These are phyloP conservation scores for Myiopsitta monachus DNA, from an alignment of 2,113 vertebrate genomes.

Conservation along the genomic window DNA sequence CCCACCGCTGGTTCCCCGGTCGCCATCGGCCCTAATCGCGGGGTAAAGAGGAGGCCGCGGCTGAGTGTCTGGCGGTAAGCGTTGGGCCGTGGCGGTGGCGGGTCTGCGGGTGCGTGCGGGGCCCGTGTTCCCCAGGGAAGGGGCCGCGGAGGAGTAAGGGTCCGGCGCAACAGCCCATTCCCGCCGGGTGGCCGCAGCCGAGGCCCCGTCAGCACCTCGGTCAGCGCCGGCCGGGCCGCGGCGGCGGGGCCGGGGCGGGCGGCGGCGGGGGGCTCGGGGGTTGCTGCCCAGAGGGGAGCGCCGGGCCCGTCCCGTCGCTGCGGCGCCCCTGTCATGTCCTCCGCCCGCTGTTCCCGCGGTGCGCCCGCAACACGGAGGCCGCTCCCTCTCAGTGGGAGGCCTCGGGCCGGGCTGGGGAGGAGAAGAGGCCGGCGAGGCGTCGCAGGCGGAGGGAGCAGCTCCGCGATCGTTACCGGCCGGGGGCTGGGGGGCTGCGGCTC, in stretches of 20 bases:
- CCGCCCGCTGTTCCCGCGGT: background rate
- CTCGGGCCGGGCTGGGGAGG: background rate
- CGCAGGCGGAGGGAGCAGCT: background rate
- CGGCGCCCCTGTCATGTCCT: background rate
- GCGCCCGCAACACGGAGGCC: background rate
- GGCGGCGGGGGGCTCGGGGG: too few species aligned
- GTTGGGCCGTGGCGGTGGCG: background rate
- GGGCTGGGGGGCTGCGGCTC: background rate
- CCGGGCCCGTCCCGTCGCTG: background rate
- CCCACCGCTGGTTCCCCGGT: background rate
- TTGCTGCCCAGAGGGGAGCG: background rate
- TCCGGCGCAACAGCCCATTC: background rate
- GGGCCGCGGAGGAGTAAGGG: background rate
- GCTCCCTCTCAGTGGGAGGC: background rate
- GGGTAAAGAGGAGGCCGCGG: background rate
- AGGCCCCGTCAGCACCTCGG: conserved; percentile 13
- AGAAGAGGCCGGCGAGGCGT: background rate
- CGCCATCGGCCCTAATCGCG: background rate
- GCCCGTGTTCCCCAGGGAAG: background rate
- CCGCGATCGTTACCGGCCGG: too few species aligned
- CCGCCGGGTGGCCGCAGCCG: background rate
- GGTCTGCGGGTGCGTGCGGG: background rate
- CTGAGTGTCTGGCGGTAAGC: background rate
- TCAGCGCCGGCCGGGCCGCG: background rate
- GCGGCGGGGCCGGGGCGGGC: background rate